Conservation (phyloP, 1,140 invertebrate genomes). For the Sweltsa coloradensis region DNA sequence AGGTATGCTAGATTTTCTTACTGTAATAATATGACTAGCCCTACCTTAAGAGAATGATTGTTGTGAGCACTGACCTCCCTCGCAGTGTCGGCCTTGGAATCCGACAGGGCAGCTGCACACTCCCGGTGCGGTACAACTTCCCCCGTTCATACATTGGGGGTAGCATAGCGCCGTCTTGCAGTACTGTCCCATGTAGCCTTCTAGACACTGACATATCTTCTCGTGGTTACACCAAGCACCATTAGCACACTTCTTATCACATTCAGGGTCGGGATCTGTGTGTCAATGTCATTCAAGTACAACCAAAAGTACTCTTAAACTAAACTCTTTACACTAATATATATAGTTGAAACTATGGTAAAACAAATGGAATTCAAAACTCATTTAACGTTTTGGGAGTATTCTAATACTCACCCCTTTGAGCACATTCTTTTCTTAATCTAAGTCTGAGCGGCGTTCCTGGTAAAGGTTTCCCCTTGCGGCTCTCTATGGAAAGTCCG, state of each 20-base stretch:
- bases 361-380: conserved; percentile 4
- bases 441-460: conserved; percentile 82
- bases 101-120: conserved; percentile 74
- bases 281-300: no score
- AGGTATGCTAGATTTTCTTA: no score
- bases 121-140: conserved; percentile 77
- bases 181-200: conserved; percentile 80
- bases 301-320: no score
- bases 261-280: conserved; percentile 73
- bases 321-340: no score
- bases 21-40: no score
- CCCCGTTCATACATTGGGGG: conserved; percentile 85
- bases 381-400: no score
- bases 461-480: conserved; percentile 59
- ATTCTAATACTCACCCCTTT: conserved; percentile 59
- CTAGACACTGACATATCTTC: conserved; percentile 73
- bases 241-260: conserved; percentile 73
- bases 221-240: conserved; percentile 68
- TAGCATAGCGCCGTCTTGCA: conserved; percentile 82
- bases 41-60: no score
- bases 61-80: conserved; percentile 57
- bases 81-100: conserved; percentile 83
- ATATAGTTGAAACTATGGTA: no score
- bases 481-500: conserved; percentile 71
- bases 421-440: conserved; percentile 87